phyloP scores from a whole-genome alignment of 2,888 invertebrate species.

The Caenorhabditis sp. region DNA sequence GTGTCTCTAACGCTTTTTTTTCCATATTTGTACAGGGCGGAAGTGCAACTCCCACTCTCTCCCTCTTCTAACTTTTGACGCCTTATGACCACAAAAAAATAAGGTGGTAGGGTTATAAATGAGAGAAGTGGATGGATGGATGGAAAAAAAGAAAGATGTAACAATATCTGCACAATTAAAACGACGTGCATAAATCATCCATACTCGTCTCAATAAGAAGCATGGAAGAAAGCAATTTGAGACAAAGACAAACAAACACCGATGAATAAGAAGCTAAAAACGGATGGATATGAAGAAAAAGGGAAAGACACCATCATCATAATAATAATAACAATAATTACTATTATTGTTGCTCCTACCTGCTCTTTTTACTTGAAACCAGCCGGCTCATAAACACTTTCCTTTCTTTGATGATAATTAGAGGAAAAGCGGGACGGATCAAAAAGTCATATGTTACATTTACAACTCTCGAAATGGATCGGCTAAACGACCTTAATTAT shows the following conservation, averaged over 20 bases:
- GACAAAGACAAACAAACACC: constrained; percentile 10
- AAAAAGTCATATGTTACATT: constrained; percentile 1
- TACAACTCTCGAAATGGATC: neutral
- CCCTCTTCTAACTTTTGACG: neutral
- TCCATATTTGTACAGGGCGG: neutral
- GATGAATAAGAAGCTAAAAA: constrained; percentile 1
- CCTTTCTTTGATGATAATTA: neutral
- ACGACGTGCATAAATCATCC: constrained; percentile 3
- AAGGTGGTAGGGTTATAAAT: neutral
- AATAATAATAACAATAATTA: neutral
- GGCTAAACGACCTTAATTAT: too few relatives aligned
- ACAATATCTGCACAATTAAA: neutral
- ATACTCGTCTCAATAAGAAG: neutral
- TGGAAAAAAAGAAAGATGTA: neutral
- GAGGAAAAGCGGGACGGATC: neutral
- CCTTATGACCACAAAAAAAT: neutral
- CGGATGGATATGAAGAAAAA: neutral
- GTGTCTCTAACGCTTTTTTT: neutral
- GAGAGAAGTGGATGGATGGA: neutral
- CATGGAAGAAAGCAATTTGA: constrained; percentile 4
- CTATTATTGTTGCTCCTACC: constrained; percentile 1
- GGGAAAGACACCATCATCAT: neutral
- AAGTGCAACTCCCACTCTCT: neutral
- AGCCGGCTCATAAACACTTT: constrained; percentile 17
- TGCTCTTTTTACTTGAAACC: constrained; percentile 5